These are phyloP conservation scores for Melieria picta DNA, from an alignment of 2,888 invertebrate genomes.

Conservation along the genomic window DNA sequence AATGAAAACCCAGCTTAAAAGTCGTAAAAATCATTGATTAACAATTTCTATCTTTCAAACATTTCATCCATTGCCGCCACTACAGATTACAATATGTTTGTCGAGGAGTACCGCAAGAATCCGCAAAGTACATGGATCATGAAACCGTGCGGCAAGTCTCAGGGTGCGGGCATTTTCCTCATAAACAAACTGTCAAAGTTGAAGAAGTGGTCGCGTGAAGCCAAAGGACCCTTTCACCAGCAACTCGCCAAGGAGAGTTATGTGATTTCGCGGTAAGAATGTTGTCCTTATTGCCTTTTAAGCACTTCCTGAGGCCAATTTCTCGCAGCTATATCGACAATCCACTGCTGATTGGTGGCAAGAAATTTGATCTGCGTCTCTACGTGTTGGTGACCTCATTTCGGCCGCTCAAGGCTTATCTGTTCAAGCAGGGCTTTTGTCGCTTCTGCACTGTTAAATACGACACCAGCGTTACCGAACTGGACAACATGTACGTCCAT, in stretches of 20 bases:
- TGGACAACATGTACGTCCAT: slow-evolving; percentile 94
- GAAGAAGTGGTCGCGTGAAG: slow-evolving; percentile 89
- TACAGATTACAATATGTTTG: slow-evolving; percentile 93
- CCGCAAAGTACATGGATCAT: slow-evolving; percentile 97
- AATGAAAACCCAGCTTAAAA: too few relatives aligned
- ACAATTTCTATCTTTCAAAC: too few relatives aligned
- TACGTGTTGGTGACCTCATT: slow-evolving; percentile 95
- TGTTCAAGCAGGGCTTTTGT: slow-evolving; percentile 93
- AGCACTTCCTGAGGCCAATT: background rate
- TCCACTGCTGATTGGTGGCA: slow-evolving; percentile 93
- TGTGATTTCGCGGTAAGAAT: slow-evolving; percentile 89
- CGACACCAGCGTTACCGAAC: slow-evolving; percentile 85
- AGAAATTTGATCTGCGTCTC: slow-evolving; percentile 93
- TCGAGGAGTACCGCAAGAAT: slow-evolving; percentile 93
- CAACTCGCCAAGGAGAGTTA: slow-evolving; percentile 89
- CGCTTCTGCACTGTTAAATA: slow-evolving; percentile 97
- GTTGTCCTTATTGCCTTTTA: too few relatives aligned
- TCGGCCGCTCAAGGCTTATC: slow-evolving; percentile 90
- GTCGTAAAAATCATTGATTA: too few relatives aligned
- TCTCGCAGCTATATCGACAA: slow-evolving; percentile 82
- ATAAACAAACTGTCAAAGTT: slow-evolving; percentile 95
- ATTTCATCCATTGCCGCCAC: too few relatives aligned
- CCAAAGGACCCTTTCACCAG: slow-evolving; percentile 85
- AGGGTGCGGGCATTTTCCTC: slow-evolving; percentile 93
- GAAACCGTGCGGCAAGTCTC: slow-evolving; percentile 96